A percentile compares a stretch with the other conserved stretches of the same genome.
Evolutionary conservation across 2,888 invertebrate species (phyloP).

Genomic region (Ypsolopha sequella): DNA sequence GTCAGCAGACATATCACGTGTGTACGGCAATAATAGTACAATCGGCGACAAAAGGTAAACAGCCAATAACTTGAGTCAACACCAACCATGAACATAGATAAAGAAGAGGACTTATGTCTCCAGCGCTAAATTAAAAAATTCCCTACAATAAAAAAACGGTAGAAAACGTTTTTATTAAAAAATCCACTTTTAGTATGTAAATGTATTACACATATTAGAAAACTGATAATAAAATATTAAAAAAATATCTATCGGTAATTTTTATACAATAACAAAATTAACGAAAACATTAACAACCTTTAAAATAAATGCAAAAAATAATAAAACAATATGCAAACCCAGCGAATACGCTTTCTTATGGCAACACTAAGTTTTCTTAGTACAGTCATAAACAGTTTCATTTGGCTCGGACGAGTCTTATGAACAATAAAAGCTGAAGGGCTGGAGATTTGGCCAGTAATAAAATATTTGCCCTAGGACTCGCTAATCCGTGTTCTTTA

Average conservation of each 20-base stretch:
- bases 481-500: constrained; percentile 67
- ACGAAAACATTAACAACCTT: no score
- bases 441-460: constrained; percentile 70
- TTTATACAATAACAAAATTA: no score
- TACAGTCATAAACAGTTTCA: constrained; percentile 68
- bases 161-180: no score
- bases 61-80: constrained; percentile 66
- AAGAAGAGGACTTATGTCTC: constrained; percentile 34
- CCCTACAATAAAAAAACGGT: neutral
- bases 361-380: constrained; percentile 60
- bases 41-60: constrained; percentile 56
- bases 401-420: constrained; percentile 70
- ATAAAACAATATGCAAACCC: no score
- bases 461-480: constrained; percentile 70
- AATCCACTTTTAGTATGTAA: no score
- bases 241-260: no score
- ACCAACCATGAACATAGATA: constrained; percentile 15
- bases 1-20: constrained; percentile 55
- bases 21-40: constrained; percentile 61
- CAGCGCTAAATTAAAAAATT: constrained; percentile 16
- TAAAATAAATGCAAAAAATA: no score
- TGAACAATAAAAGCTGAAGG: constrained; percentile 71
- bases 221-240: no score
- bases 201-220: no score
- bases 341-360: constrained; percentile 10